phyloP scores from a whole-genome alignment of 2,113 vertebrate species.

The Neogale vison region DNA sequence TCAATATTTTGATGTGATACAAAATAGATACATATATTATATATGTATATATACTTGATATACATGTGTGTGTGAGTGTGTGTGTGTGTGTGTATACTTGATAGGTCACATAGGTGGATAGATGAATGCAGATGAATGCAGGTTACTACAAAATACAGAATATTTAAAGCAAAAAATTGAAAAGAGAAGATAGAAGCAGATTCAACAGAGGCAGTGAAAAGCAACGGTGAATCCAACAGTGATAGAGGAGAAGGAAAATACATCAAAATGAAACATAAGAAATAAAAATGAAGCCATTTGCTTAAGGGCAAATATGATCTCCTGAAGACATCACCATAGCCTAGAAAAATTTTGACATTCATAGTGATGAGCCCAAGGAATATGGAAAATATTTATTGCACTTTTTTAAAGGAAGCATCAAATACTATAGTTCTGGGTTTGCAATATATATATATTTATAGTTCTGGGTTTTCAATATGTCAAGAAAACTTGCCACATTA shows the following conservation, averaged over 20 bases:
- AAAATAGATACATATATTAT: not conserved
- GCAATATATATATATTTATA: no score
- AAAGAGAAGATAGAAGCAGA: not conserved
- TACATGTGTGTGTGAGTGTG: no score
- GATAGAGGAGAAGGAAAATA: not conserved
- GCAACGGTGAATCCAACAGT: not conserved
- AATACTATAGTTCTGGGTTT: not conserved
- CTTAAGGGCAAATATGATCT: not conserved
- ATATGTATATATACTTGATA: accelerated
- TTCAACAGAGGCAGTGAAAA: not conserved
- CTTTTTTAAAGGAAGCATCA: not conserved
- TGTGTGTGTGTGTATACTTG: not conserved
- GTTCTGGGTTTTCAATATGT: not conserved
- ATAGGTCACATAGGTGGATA: not conserved
- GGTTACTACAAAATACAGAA: not conserved
- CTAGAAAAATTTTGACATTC: not conserved
- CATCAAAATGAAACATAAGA: not conserved
- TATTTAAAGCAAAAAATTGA: not conserved
- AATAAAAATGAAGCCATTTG: not conserved
- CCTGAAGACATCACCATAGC: not conserved
- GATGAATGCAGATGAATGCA: not conserved
- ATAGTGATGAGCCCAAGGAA: not conserved
- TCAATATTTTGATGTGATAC: not conserved
- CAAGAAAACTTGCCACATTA: not conserved
- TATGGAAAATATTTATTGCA: not conserved